These are phyloP conservation scores for Bombus sylvicola DNA, from an alignment of 1,140 invertebrate genomes.

Conservation along the genomic window DNA sequence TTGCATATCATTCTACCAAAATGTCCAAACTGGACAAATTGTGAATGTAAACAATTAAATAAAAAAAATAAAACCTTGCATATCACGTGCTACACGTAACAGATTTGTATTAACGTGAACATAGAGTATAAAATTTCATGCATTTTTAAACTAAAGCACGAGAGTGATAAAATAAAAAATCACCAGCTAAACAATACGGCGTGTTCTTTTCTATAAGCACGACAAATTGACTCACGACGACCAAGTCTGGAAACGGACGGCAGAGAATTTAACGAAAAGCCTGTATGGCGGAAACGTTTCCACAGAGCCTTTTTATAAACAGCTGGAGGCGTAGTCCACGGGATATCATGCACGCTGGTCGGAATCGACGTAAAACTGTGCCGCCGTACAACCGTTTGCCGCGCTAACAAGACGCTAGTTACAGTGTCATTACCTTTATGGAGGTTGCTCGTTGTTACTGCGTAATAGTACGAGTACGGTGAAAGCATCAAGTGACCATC, in stretches of 20 bases:
- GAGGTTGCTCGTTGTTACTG: constrained; percentile 15
- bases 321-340: not conserved
- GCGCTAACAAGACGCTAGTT: constrained; percentile 22
- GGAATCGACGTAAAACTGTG: not conserved
- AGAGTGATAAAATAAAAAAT: not conserved
- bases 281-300: not conserved
- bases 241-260: not conserved
- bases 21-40: no score
- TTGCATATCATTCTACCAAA: not conserved
- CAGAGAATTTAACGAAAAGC: not conserved
- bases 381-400: not conserved
- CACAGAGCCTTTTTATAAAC: constrained; percentile 1
- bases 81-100: not conserved
- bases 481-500: constrained; percentile 25
- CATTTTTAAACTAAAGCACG: not conserved
- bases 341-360: no score
- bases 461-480: constrained; percentile 5
- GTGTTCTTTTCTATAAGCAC: not conserved
- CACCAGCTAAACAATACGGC: not conserved
- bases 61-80: no score
- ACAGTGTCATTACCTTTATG: constrained; percentile 23
- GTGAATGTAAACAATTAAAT: no score
- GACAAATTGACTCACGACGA: not conserved
- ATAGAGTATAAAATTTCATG: not conserved
- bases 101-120: not conserved